Evolutionary conservation across 2,888 invertebrate genomes (phyloP).

Genomic region (Brachypalpus laphriformis): DNA sequence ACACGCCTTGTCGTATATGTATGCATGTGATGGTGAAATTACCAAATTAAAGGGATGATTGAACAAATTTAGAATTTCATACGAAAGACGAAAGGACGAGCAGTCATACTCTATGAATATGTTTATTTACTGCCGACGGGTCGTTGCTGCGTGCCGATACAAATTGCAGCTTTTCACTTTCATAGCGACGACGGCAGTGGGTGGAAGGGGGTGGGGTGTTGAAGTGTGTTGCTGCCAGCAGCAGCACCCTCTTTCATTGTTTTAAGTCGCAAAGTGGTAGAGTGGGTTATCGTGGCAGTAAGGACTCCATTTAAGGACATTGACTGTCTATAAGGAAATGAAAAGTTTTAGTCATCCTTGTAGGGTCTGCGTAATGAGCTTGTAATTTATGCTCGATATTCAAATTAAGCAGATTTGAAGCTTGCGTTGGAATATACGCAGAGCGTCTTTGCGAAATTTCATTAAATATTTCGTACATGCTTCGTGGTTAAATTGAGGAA

Average conservation of each 20-base stretch:
- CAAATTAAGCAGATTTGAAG: constrained; percentile 66
- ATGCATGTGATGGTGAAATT: constrained; percentile 39
- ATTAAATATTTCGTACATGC: constrained; percentile 63
- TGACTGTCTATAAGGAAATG: constrained; percentile 50
- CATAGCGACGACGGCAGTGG: background rate
- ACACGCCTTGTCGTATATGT: constrained; percentile 19
- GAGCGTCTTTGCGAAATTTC: constrained; percentile 39
- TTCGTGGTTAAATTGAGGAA: constrained; percentile 51
- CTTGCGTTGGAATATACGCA: constrained; percentile 35
- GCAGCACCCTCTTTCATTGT: constrained; percentile 1
- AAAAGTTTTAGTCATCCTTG: constrained; percentile 23
- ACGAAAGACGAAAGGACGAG: constrained; percentile 12
- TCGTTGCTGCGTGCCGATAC: constrained; percentile 17
- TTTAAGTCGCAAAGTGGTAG: background rate
- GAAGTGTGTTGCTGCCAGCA: background rate
- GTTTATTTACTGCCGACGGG: constrained; percentile 34
- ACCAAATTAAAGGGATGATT: constrained; percentile 63
- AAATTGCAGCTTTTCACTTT: constrained; percentile 39
- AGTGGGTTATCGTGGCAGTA: constrained; percentile 19
- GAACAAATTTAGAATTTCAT: constrained; percentile 56
- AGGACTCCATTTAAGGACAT: constrained; percentile 50
- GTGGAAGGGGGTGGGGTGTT: background rate
- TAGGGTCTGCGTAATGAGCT: constrained; percentile 48
- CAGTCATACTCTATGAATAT: constrained; percentile 23
- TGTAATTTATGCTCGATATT: constrained; percentile 69